Percentiles rank a stretch among this genome's conserved stretches.
Conservation (phyloP, 1,140 invertebrate genomes). For the Hyphantria cunea region DNA sequence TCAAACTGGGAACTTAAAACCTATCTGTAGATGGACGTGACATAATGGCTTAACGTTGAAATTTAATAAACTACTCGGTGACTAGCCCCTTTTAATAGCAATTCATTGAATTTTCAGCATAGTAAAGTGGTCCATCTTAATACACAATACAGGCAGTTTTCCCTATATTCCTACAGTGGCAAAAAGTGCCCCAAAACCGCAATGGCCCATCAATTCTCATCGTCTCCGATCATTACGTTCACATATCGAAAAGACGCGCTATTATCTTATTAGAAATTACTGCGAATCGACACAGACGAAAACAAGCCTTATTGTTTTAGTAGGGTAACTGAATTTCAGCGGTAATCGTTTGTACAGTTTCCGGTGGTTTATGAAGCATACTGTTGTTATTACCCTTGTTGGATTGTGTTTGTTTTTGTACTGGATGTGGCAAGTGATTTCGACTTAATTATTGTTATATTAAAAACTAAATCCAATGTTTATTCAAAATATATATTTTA, state of each 20-base stretch:
- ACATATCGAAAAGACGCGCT: slow-evolving; percentile 35
- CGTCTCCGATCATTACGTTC: slow-evolving; percentile 34
- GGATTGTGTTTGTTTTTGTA: neutral
- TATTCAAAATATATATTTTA: no score
- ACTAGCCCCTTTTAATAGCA: no score
- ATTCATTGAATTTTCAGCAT: no score
- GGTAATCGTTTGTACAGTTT: slow-evolving; percentile 15
- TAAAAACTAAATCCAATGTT: no score
- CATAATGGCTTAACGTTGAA: no score
- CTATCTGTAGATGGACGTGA: no score
- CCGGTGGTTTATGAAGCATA: slow-evolving; percentile 32
- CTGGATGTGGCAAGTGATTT: slow-evolving; percentile 11
- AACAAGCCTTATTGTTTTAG: slow-evolving; percentile 17
- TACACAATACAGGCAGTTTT: no score
- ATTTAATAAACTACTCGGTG: no score
- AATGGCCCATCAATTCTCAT: slow-evolving; percentile 37
- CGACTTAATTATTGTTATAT: neutral
- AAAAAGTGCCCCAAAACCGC: slow-evolving; percentile 13
- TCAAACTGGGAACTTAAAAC: no score
- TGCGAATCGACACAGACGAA: slow-evolving; percentile 18
- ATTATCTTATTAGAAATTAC: slow-evolving; percentile 52
- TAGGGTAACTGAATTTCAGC: neutral
- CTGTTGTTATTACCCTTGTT: slow-evolving; percentile 32
- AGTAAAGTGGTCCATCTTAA: no score
- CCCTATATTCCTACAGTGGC: neutral